Evolutionary conservation across 2,888 invertebrate species (phyloP), one percentile per base, ranked within the genome.

Genomic region (Amiota communis): DNA sequence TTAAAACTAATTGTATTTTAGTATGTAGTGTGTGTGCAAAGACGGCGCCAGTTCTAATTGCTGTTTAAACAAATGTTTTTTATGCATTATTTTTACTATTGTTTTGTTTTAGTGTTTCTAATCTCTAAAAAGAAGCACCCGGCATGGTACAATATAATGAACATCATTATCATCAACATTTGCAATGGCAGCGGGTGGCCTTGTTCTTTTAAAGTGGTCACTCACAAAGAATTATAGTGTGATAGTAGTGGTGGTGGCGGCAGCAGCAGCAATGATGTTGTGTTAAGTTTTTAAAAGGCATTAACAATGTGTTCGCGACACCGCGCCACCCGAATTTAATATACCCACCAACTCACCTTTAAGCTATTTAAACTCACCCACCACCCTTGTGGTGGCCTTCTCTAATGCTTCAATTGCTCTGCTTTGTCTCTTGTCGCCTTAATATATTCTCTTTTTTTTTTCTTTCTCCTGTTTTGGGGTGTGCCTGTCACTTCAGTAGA

Each of bases 381-480:
- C 57, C 57, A 15, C 57, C 57, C 15, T 8, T 57, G 4, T 57
- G n/a, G 10, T 9, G 8, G 36, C 20, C 20, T 15, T 48, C 47
- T 65, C 47, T 65, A 59, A 20, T 59, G 36, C 36, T 36, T 36
- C 36, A 36, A 36, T 36, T 36, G 36, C 36, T 36, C 6, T 23
- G 36, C 36, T 36, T 6, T 6, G 36, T 6, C 2, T 20, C 3
- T 36, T 63, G 36, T 23, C 36, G 36, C 36, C 23, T 15, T 61
- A 11, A 4, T 64, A 23, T 48, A 48, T 65, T 65, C n/a, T 11
- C n/a, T 48, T 65, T 17, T 36, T 65, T 17, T 36, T 36, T 15
- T 17, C 47, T 17, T 51, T 23, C 51, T 67, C 36, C 51, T 51
- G 20, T 67, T 67, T 49, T 49, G 51, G 67, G 67, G 67, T 67